Conservation (phyloP, 2,888 invertebrate species). For the Psylliodes chrysocephalus region DNA sequence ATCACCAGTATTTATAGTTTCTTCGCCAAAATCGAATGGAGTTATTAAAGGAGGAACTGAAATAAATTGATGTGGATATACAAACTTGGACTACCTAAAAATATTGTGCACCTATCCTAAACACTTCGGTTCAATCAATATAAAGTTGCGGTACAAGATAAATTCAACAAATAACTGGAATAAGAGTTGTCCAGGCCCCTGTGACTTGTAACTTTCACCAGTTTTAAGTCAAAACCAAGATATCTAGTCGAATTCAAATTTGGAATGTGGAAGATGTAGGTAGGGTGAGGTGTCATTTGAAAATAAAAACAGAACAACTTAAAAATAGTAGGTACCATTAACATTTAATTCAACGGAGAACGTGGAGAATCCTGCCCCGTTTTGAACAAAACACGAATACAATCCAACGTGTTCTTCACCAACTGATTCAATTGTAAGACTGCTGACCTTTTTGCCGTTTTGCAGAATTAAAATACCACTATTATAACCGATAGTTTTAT, state of each 20-base stretch:
- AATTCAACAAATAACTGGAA: too few species aligned
- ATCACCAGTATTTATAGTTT: conserved; percentile 76
- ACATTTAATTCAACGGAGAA: conserved; percentile 74
- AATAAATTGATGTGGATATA: too few species aligned
- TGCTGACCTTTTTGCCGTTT: conserved; percentile 66
- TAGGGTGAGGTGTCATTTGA: not conserved
- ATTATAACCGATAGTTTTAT: conserved; percentile 55
- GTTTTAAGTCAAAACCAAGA: too few species aligned
- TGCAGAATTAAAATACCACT: conserved; percentile 62
- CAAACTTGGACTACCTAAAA: too few species aligned
- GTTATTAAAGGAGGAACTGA: conserved; percentile 59
- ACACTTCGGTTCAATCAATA: too few species aligned
- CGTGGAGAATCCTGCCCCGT: conserved; percentile 67
- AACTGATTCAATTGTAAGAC: conserved; percentile 69
- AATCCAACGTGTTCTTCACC: conserved; percentile 70
- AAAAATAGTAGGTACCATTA: conserved; percentile 67
- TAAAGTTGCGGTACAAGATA: too few species aligned
- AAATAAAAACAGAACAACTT: not conserved
- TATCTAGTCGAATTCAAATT: too few species aligned
- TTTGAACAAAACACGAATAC: conserved; percentile 72
- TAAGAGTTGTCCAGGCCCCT: too few species aligned
- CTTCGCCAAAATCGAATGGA: conserved; percentile 65
- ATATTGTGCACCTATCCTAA: too few species aligned
- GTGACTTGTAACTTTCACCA: too few species aligned
- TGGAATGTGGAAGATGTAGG: not conserved